Evolutionary conservation across 2,888 invertebrate species (phyloP).

Genomic region (Athalia cordata): DNA sequence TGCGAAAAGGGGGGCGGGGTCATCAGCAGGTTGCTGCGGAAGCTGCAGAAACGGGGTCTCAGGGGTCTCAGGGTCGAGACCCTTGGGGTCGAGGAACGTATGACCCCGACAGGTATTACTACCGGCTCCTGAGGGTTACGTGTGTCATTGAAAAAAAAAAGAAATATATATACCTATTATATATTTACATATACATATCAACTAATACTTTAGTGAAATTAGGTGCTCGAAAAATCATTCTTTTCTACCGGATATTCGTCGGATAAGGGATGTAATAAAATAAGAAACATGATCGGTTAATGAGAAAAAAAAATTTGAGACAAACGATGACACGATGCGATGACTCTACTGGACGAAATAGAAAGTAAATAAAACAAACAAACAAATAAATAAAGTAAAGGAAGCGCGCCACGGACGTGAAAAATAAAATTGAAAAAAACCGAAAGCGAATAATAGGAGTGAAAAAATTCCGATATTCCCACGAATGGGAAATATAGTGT

Average conservation of each 20-base stretch:
- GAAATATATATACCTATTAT: too few relatives aligned
- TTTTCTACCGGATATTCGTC: background rate
- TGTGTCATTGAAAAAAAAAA: too few relatives aligned
- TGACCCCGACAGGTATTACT: slow-evolving; percentile 65
- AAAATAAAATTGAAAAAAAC: background rate
- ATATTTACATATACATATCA: background rate
- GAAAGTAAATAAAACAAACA: slow-evolving; percentile 11
- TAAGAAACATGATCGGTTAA: background rate
- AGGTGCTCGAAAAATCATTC: background rate
- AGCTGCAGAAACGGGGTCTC: slow-evolving; percentile 40
- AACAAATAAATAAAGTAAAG: background rate
- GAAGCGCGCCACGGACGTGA: background rate
- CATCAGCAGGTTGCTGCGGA: slow-evolving; percentile 61
- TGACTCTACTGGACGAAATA: background rate
- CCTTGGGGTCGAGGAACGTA: slow-evolving; percentile 55
- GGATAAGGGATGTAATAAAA: background rate
- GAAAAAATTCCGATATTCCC: background rate
- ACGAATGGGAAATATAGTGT: background rate
- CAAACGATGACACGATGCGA: background rate
- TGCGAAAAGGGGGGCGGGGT: slow-evolving; percentile 48
- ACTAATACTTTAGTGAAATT: background rate
- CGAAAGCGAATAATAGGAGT: background rate
- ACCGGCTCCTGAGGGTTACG: background rate
- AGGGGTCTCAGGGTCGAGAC: slow-evolving; percentile 60
- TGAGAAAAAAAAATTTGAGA: background rate